Evolutionary conservation across 1,140 invertebrate genomes (phyloP).

Genomic region (Monomorium pharaonis): DNA sequence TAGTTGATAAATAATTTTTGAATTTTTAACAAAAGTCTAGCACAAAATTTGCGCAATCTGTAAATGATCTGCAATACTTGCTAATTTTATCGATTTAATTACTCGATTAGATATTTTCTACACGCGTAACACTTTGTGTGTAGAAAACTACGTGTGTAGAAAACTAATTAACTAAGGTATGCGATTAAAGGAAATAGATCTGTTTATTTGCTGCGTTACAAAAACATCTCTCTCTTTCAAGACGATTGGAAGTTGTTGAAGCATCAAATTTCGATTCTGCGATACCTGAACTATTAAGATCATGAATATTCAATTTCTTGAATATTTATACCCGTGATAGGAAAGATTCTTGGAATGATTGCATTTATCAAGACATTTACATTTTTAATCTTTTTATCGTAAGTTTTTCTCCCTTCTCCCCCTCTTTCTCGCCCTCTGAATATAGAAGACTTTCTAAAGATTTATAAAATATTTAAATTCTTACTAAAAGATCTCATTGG

Average conservation of each 20-base stretch:
- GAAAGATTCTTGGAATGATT: constrained; percentile 21
- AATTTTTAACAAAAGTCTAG: background rate
- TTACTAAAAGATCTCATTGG: background rate
- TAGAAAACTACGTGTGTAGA: too few relatives aligned
- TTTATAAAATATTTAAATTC: background rate
- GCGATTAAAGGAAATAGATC: background rate
- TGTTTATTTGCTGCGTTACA: background rate
- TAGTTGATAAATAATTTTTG: constrained; percentile 13
- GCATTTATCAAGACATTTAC: constrained; percentile 32
- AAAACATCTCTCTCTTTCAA: background rate
- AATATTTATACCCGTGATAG: constrained; percentile 35
- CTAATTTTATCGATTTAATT: background rate
- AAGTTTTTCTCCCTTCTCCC: background rate
- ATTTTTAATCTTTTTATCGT: constrained; percentile 24
- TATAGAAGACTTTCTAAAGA: background rate
- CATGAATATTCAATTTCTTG: constrained; percentile 34
- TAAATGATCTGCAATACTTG: background rate
- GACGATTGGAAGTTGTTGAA: background rate
- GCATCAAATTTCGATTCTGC: constrained; percentile 10
- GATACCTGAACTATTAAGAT: constrained; percentile 23
- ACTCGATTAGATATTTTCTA: background rate
- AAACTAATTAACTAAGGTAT: background rate
- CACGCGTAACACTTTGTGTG: background rate
- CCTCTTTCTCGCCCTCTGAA: background rate
- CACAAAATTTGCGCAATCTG: background rate